Percentiles rank a stretch among this genome's conserved stretches.
These are phyloP conservation scores for Acrocephalus scirpaceus DNA, from an alignment of 2,797 vertebrate genomes.

Conservation along the genomic window DNA sequence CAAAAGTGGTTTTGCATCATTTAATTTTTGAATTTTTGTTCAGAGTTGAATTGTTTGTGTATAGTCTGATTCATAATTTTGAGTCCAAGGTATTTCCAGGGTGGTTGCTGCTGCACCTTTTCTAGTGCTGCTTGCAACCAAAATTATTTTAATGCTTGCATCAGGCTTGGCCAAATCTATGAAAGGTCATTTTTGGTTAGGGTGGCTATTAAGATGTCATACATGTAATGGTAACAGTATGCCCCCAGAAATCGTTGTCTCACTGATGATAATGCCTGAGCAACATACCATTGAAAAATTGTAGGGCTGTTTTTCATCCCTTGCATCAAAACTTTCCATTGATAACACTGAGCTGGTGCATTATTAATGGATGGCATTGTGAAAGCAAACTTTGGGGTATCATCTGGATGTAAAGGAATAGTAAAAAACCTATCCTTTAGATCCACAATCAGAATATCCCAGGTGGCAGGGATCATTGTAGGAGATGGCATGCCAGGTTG, in stretches of 20 bases:
- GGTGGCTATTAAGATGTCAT: background rate
- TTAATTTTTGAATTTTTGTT: background rate
- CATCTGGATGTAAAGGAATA: background rate
- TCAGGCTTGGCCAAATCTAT: background rate
- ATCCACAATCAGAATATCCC: background rate
- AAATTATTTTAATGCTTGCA: background rate
- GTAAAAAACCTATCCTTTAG: background rate
- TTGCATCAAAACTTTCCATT: background rate
- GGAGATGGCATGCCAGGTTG: background rate
- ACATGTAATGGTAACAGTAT: background rate
- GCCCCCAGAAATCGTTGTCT: too few relatives aligned
- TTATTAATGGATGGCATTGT: background rate
- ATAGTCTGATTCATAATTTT: background rate
- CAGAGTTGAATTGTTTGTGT: background rate
- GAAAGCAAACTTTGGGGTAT: background rate
- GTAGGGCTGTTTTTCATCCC: background rate
- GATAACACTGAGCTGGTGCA: background rate
- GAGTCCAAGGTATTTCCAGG: background rate
- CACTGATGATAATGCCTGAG: background rate
- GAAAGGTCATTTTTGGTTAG: background rate
- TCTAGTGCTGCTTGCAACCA: background rate
- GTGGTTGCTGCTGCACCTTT: background rate
- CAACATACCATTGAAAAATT: background rate
- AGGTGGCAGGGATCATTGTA: background rate
- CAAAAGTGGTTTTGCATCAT: background rate